A percentile compares a stretch with the other conserved stretches of the same genome.
Evolutionary conservation across 2,888 invertebrate genomes (phyloP).

Genomic region (Venusia cambrica): DNA sequence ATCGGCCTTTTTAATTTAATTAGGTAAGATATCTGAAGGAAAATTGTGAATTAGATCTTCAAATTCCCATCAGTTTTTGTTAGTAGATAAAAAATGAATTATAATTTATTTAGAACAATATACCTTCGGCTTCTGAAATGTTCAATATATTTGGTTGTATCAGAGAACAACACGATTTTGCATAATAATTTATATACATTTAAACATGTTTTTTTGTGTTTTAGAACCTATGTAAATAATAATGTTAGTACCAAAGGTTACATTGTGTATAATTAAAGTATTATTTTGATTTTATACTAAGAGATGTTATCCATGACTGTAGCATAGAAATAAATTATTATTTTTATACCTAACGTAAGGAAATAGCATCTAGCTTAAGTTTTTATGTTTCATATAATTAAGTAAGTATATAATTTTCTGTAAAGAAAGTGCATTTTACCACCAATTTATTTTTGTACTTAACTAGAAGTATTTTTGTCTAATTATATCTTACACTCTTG

Average conservation of each 20-base stretch:
- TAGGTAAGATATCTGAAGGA: no score
- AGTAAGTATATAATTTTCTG: conserved; percentile 18
- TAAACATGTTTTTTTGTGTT: conserved; percentile 26
- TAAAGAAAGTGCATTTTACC: conserved; percentile 48
- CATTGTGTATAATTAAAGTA: conserved; percentile 41
- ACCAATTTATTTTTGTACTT: conserved; percentile 61
- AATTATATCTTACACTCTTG: not conserved
- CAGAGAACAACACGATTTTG: conserved; percentile 3
- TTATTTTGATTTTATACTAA: conserved; percentile 36
- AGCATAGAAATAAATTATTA: conserved; percentile 28
- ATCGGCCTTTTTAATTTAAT: no score
- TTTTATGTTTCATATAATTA: conserved; percentile 14
- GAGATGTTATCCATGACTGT: conserved; percentile 32
- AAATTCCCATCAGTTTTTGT: no score
- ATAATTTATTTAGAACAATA: no score
- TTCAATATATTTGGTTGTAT: no score
- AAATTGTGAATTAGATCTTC: no score
- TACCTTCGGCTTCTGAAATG: no score
- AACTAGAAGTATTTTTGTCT: conserved; percentile 37
- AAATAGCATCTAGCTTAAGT: conserved; percentile 32
- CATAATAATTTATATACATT: conserved; percentile 26
- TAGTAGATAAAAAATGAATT: no score
- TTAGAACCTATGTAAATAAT: conserved; percentile 37
- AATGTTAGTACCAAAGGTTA: conserved; percentile 54
- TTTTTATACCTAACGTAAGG: conserved; percentile 10